These are phyloP conservation scores for Helarctos malayanus DNA, from an alignment of 2,797 vertebrate genomes.

Conservation along the genomic window DNA sequence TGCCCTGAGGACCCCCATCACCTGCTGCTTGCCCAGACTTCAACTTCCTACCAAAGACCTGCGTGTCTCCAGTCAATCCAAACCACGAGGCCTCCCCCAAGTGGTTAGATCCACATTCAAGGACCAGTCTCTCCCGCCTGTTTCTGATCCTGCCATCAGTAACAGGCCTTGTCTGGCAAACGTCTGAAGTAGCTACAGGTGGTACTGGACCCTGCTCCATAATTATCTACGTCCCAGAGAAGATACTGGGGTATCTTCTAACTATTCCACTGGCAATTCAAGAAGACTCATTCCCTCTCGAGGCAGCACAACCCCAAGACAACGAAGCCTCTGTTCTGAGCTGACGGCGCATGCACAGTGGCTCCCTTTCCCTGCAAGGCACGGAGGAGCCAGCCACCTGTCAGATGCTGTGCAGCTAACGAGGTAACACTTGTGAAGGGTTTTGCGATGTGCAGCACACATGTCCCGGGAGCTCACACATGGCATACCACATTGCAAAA, in stretches of 20 bases:
- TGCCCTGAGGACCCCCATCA: not conserved
- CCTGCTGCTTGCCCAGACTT: not conserved
- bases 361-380: not conserved
- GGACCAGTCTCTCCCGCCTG: not conserved
- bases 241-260: not conserved
- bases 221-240: not conserved
- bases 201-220: not conserved
- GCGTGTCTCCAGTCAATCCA: not conserved
- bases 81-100: not conserved
- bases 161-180: not conserved
- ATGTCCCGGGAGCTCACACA: slow-evolving; percentile 68
- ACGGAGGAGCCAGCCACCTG: slow-evolving; percentile 71
- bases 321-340: not conserved
- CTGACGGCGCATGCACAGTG: not conserved
- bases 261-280: not conserved
- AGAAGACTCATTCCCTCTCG: not conserved
- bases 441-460: slow-evolving; percentile 60
- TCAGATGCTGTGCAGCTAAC: slow-evolving; percentile 48
- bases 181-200: not conserved
- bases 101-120: not conserved
- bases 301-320: not conserved
- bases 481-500: slow-evolving; percentile 57
- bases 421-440: slow-evolving; percentile 81
- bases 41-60: not conserved
- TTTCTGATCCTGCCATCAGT: not conserved